phyloP scores from a whole-genome alignment of 2,888 invertebrate species.

The Hyalella azteca region DNA sequence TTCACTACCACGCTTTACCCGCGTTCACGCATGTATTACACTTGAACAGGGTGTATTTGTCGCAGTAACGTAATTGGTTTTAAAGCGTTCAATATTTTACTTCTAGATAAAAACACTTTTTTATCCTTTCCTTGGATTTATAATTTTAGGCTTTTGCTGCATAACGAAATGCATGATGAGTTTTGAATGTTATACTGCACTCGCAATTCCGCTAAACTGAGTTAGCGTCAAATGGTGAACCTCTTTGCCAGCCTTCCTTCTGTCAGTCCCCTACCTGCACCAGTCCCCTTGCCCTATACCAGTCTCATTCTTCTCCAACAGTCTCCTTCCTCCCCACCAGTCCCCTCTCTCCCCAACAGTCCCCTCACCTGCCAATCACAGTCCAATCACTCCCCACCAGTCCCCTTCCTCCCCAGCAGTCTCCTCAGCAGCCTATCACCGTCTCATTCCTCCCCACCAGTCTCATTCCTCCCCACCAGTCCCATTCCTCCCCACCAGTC shows the following conservation, averaged over 20 bases:
- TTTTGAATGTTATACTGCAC: too few relatives aligned
- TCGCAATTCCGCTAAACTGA: too few relatives aligned
- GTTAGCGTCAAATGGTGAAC: too few relatives aligned
- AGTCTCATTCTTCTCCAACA: background rate
- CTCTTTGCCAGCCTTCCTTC: background rate
- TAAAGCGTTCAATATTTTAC: too few relatives aligned
- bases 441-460: background rate
- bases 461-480: background rate
- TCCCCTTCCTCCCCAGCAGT: background rate
- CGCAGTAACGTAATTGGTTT: too few relatives aligned
- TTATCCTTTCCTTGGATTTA: too few relatives aligned
- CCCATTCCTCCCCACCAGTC: background rate
- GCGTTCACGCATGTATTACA: too few relatives aligned
- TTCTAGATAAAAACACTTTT: too few relatives aligned
- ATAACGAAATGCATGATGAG: too few relatives aligned
- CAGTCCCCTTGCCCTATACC: background rate
- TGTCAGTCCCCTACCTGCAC: background rate
- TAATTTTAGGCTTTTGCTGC: too few relatives aligned
- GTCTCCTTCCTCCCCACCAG: background rate
- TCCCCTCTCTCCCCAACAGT: background rate
- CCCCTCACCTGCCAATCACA: background rate
- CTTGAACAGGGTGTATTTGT: too few relatives aligned
- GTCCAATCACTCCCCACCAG: background rate
- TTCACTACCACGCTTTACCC: too few relatives aligned
- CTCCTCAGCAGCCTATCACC: background rate